Percentiles rank a stretch among this genome's conserved stretches.
phyloP scores from a whole-genome alignment of 2,797 vertebrate species.

The Sparus aurata region DNA sequence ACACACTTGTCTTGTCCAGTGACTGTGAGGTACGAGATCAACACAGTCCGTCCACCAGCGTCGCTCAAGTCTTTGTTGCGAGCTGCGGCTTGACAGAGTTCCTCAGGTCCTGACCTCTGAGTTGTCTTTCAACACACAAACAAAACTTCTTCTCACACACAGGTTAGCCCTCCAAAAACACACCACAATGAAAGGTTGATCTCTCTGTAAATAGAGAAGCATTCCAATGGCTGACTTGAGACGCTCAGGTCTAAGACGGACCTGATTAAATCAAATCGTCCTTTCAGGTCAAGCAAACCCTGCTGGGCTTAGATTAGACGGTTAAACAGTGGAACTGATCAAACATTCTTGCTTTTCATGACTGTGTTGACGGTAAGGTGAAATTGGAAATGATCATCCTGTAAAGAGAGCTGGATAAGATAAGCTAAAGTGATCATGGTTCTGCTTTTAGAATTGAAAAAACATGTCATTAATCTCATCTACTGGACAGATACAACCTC shows the following conservation, averaged over 20 bases:
- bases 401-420: background rate
- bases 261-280: background rate
- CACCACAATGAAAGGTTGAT: background rate
- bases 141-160: background rate
- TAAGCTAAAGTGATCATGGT: background rate
- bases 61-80: background rate
- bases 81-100: background rate
- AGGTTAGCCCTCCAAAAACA: constrained; percentile 1
- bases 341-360: background rate
- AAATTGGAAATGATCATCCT: background rate
- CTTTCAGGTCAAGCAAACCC: background rate
- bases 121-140: constrained; percentile 24
- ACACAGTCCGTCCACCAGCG: background rate
- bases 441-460: background rate
- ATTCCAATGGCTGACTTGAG: constrained; percentile 1
- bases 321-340: background rate
- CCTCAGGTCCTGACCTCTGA: constrained; percentile 3
- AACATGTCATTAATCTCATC: background rate
- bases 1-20: background rate
- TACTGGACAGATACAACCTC: background rate
- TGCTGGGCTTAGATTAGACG: background rate
- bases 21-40: background rate
- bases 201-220: constrained; percentile 18
- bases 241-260: background rate
- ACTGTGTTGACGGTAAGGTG: background rate